phyloP scores from a whole-genome alignment of 1,140 invertebrate species.

The Ceratosolen fusciceps region DNA sequence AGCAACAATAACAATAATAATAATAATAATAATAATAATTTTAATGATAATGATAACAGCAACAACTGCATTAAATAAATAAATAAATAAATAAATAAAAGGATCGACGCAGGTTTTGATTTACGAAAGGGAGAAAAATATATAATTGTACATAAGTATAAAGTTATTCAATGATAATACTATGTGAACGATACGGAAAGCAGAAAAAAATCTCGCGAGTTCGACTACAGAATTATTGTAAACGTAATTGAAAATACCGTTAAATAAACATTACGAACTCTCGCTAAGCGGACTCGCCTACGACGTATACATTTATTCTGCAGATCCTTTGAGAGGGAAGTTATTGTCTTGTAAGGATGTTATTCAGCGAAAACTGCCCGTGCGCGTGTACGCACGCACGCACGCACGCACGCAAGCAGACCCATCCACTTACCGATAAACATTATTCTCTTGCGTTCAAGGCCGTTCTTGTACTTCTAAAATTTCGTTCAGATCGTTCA shows the following conservation, averaged over 20 bases:
- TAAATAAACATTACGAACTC: conserved; percentile 31
- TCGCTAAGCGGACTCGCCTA: conserved; percentile 20
- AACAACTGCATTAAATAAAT: too few relatives aligned
- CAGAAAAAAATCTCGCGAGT: neutral
- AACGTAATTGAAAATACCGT: conserved; percentile 18
- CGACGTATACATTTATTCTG: conserved; percentile 11
- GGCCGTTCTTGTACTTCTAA: conserved; percentile 28
- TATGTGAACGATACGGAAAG: conserved; percentile 23
- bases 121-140: conserved; percentile 10
- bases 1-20: too few relatives aligned
- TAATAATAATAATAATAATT: too few relatives aligned
- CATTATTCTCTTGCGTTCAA: conserved; percentile 31
- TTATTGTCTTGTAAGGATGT: conserved; percentile 19
- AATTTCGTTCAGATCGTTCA: conserved; percentile 32
- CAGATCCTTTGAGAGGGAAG: conserved; percentile 1
- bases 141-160: conserved; percentile 38
- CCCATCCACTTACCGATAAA: neutral
- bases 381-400: too few relatives aligned
- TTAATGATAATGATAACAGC: too few relatives aligned
- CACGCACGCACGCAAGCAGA: too few relatives aligned
- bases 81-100: too few relatives aligned
- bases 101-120: neutral
- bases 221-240: conserved; percentile 17
- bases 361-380: conserved; percentile 13
- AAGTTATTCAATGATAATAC: conserved; percentile 14